A percentile compares a stretch with the other conserved stretches of the same genome.
These are phyloP conservation scores for Siniperca undulata DNA, from an alignment of 2,797 vertebrate species.

Conservation along the genomic window DNA sequence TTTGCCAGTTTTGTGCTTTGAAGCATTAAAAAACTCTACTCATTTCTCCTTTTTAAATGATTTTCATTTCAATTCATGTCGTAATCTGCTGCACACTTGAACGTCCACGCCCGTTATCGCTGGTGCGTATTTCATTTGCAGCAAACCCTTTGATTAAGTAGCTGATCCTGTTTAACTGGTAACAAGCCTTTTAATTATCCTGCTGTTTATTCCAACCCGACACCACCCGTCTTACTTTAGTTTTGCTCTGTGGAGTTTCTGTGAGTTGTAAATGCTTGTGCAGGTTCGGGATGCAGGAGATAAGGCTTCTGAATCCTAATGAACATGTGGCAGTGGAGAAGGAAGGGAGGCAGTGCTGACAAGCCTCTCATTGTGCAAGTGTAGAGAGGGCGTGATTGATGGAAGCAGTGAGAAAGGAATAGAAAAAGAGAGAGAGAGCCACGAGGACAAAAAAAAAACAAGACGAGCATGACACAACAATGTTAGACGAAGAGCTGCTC, in stretches of 20 bases:
- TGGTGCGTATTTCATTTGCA: neutral
- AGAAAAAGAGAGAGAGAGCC: constrained; percentile 23
- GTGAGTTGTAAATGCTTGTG: constrained; percentile 3
- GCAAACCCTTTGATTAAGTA: neutral
- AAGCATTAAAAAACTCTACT: constrained; percentile 13
- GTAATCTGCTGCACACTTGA: neutral
- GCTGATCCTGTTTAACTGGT: constrained; percentile 26
- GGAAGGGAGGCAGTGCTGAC: constrained; percentile 69
- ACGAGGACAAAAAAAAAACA: constrained; percentile 35
- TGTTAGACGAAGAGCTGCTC: constrained; percentile 48
- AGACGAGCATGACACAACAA: constrained; percentile 41
- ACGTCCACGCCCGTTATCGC: neutral
- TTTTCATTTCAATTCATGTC: neutral
- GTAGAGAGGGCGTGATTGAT: constrained; percentile 39
- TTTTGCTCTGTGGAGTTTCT: neutral
- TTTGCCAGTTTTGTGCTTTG: constrained; percentile 11
- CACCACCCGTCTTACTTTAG: neutral
- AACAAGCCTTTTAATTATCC: neutral
- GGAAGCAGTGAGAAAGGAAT: constrained; percentile 17
- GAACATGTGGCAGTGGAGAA: constrained; percentile 58
- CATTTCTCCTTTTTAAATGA: constrained; percentile 25
- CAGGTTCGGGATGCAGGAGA: constrained; percentile 33
- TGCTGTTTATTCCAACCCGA: neutral
- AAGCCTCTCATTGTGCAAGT: constrained; percentile 80
- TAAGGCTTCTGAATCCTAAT: constrained; percentile 78